Base-by-base conservation (phyloP, 2,113 vertebrate species). In the Actinemys pallida region DNA sequence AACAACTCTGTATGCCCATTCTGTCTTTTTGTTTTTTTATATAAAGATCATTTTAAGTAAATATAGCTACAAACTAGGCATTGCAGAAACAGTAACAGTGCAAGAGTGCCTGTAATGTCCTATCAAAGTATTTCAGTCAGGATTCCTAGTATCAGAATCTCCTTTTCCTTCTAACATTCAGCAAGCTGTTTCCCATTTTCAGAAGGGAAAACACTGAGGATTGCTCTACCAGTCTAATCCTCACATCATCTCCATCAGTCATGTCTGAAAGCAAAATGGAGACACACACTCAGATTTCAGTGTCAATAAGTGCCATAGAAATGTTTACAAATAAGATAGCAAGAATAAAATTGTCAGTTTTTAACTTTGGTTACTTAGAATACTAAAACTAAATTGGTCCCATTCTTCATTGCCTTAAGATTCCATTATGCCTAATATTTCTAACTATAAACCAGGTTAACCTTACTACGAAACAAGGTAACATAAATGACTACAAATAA, bases 391-490 rank as follows among this genome's bases (percentile, higher is more conserved):
- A 69, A 29, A 8, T 69, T 53, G 57, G 81, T 35, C 45, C 16
- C 42, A 45, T 82, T 93, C 8, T 84, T 6, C 53, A 2, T 81
- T 91, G 4, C 5, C 52, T 79, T 79, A n/a, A 54, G 45, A 81
- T 89, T 5, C 6, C 84, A 1, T 35, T 83, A 62, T 8, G 8
- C 6, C 12, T 14, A 2, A 72, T 22, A 47, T 78, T 3, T 83
- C 81, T 56, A 86, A 94, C 81, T 50, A 81, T 13, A 72, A 3
- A 1, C 50, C 6, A 24, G 1, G 35, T 86, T 87, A 17, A 89
- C 75, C 57, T 13, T 90, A 89, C 29, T 9, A 45, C 52, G 1
- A 1, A 39, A 57, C 1, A 0, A 1, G 2, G 2, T 25, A n/a
- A 39, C 17, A 62, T 25, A 90, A 89, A 81, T 0, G 0, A 13